phyloP scores from a whole-genome alignment of 1,140 invertebrate genomes.

The Chrysomallon squamiferum region DNA sequence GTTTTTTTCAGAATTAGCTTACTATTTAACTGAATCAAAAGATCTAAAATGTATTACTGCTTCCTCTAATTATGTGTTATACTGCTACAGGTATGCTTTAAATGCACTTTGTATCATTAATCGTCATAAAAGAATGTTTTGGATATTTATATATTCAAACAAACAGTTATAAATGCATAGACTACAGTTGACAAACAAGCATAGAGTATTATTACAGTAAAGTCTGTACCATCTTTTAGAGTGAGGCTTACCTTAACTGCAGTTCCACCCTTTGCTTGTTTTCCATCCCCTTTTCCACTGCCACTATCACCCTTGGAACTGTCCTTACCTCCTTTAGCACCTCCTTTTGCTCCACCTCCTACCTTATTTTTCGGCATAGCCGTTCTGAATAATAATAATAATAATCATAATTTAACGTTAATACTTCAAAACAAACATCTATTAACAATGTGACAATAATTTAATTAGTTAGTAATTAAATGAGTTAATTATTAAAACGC shows the following conservation, averaged over 20 bases:
- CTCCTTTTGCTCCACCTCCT: conserved; percentile 33
- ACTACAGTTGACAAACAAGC: too few species aligned
- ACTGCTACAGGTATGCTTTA: background rate
- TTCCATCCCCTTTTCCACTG: conserved; percentile 39
- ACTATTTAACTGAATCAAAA: background rate
- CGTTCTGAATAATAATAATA: too few species aligned
- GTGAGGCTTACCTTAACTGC: conserved; percentile 64
- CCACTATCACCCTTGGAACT: conserved; percentile 30
- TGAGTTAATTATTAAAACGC: too few species aligned
- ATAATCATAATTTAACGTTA: too few species aligned
- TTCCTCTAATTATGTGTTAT: background rate
- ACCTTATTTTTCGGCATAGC: conserved; percentile 57
- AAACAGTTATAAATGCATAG: too few species aligned
- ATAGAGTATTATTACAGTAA: too few species aligned
- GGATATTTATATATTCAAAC: background rate
- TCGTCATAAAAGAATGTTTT: background rate
- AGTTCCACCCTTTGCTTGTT: conserved; percentile 62
- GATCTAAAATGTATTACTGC: background rate
- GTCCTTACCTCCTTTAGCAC: conserved; percentile 43
- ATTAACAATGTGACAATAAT: too few species aligned
- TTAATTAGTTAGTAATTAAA: too few species aligned
- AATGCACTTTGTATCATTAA: background rate
- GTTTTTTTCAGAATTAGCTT: background rate
- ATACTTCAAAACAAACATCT: too few species aligned
- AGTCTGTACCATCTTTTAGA: too few species aligned